These are phyloP conservation scores for Laupala kohalensis DNA, from an alignment of 1,140 invertebrate genomes.

Conservation along the genomic window DNA sequence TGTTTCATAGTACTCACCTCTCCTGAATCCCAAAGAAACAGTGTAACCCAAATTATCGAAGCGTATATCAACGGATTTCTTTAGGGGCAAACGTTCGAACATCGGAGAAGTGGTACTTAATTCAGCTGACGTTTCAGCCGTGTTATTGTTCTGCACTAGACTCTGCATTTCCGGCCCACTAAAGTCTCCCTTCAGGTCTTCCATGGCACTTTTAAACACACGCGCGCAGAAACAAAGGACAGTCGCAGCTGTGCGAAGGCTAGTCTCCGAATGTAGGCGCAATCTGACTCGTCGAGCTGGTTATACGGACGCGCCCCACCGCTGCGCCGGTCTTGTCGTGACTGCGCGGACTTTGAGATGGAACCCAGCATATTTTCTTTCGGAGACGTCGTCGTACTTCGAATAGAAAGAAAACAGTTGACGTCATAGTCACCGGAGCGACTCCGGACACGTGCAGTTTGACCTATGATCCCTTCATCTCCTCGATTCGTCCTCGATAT, in stretches of 20 bases:
- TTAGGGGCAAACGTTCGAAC: slow-evolving; percentile 33
- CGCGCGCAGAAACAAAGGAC: too few relatives aligned
- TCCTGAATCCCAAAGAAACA: slow-evolving; percentile 51
- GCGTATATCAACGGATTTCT: slow-evolving; percentile 49
- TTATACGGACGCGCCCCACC: neutral
- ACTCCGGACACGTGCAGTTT: neutral
- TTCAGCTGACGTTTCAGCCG: neutral
- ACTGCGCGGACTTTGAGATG: neutral
- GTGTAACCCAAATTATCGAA: slow-evolving; percentile 55
- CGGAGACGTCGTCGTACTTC: neutral
- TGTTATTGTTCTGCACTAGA: too few relatives aligned
- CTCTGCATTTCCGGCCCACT: too few relatives aligned
- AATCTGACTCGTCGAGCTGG: neutral
- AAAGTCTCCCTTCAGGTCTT: too few relatives aligned
- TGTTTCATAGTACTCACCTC: too few relatives aligned
- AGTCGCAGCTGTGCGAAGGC: too few relatives aligned
- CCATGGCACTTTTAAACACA: too few relatives aligned
- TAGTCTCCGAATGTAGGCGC: neutral
- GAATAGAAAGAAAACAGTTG: neutral
- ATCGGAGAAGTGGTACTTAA: neutral
- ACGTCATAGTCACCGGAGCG: neutral
- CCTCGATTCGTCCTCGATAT: too few relatives aligned
- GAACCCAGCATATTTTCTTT: neutral
- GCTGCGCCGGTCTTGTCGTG: neutral
- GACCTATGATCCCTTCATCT: neutral